Base-by-base conservation (phyloP, 2,888 invertebrate genomes). In the Temnothorax ravouxi region DNA sequence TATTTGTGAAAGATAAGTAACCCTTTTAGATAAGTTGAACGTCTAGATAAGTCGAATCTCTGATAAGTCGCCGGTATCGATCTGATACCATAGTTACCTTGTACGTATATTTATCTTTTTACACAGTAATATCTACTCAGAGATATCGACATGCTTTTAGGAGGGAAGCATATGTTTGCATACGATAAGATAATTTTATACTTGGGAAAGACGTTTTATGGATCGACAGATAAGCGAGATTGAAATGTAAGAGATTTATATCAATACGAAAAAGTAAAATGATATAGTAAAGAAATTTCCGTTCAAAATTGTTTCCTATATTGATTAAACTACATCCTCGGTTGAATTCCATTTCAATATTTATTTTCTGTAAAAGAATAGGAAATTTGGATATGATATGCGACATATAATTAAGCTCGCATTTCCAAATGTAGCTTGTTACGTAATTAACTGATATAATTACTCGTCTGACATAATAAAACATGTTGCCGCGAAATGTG, bases 51-150 rank as follows among this genome's bases (percentile, higher is more conserved):
- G 83, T 81, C 62, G 69, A 80, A 75, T 47, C 83, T 84, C 83
- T 86, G 86, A 89, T 89, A 90, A 89, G 86, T 84, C 84, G 29
- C 59, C 47, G 34, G 81, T 77, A 87, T 87, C 84, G 85, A 90
- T 90, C 87, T 83, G 81, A 75, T 75, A 83, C 85, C 81, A 83
- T 83, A 87, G 83, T 67, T 81, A 79, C 47, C 79, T 79, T 79
- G 83, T 84, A 18, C 18, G 69, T 88, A 84, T 88, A 84, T 90
- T 90, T 90, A 89, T 89, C 88, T 86, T 86, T 82, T 84, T 86
- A 66, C 80, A 71, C 34, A 15, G 59, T 75, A 83, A 86, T 86
- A 85, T 82, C 83, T 79, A 50, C 62, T 29, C n/a, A 8, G 34
- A 64, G 81, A 85, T 84, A 87, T 44, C 25, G 79, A 67, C 64